These are phyloP conservation scores for Caenorhabditis angaria DNA, from an alignment of 2,888 invertebrate genomes.

Conservation along the genomic window DNA sequence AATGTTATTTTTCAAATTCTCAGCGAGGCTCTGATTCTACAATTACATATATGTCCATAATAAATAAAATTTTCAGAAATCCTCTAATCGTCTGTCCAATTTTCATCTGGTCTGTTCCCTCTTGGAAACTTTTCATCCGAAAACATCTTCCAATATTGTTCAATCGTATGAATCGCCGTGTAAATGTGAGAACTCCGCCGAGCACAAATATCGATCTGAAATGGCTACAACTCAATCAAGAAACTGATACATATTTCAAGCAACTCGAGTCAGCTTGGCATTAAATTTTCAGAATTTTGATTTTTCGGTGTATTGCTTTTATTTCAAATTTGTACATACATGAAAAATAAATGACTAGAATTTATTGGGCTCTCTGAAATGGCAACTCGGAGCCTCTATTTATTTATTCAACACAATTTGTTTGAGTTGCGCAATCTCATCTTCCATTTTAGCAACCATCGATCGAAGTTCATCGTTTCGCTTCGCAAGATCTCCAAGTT, in stretches of 20 bases:
- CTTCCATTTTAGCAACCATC: slow-evolving; percentile 43
- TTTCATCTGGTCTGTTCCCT: slow-evolving; percentile 12
- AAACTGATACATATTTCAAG: not conserved
- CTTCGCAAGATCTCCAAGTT: slow-evolving; percentile 48
- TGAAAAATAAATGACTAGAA: not conserved
- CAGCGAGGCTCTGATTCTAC: too few relatives aligned
- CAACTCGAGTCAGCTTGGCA: not conserved
- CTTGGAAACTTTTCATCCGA: slow-evolving; percentile 13
- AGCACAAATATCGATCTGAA: not conserved
- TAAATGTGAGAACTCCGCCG: not conserved
- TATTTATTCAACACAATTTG: slow-evolving; percentile 29
- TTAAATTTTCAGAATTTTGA: too few relatives aligned
- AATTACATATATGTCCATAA: too few relatives aligned
- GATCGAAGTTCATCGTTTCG: slow-evolving; percentile 53
- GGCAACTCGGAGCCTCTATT: not conserved
- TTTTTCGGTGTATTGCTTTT: too few relatives aligned
- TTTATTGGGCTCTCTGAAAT: not conserved
- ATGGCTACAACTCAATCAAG: not conserved
- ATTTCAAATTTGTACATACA: slow-evolving; percentile 4
- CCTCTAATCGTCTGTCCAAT: slow-evolving; percentile 28
- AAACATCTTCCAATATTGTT: not conserved
- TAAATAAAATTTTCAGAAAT: slow-evolving; percentile 18
- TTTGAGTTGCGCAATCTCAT: slow-evolving; percentile 40
- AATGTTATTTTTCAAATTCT: not conserved
- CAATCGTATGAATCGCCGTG: not conserved